Percentiles rank a stretch among this genome's conserved stretches.
Conservation (phyloP, 2,113 vertebrate species). For the Corydoras sp. region DNA sequence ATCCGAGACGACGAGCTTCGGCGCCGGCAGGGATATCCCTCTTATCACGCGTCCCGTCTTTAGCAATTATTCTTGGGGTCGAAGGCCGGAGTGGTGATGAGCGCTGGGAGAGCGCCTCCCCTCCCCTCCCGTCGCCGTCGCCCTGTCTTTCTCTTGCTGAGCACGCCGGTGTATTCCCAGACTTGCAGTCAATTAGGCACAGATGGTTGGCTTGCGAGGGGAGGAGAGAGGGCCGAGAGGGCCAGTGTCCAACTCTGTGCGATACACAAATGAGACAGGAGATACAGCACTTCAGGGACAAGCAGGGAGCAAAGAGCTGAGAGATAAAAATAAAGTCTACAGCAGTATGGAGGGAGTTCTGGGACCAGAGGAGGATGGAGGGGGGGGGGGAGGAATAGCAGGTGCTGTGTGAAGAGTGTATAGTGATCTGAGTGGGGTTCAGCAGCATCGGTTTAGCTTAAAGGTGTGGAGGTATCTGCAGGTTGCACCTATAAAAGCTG, state of each 20-base stretch:
- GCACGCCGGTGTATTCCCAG: constrained; percentile 23
- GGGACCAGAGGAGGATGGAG: neutral
- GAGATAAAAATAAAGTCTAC: neutral
- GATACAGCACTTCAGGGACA: constrained; percentile 33
- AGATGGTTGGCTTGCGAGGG: constrained; percentile 40
- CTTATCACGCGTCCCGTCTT: neutral
- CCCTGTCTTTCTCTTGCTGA: constrained; percentile 15
- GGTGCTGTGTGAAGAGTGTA: neutral
- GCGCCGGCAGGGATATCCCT: neutral
- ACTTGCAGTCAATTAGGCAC: constrained; percentile 45
- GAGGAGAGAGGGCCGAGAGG: constrained; percentile 27
- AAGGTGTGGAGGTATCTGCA: too few species aligned
- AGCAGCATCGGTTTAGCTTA: too few species aligned
- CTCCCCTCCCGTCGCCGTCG: neutral
- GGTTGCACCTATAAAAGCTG: too few species aligned
- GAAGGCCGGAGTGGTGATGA: constrained; percentile 22
- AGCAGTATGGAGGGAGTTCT: neutral
- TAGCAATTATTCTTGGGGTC: neutral
- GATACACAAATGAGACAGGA: constrained; percentile 36
- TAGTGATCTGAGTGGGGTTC: neutral
- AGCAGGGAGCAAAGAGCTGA: constrained; percentile 7
- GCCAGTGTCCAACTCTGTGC: constrained; percentile 32
- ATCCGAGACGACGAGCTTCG: constrained; percentile 8
- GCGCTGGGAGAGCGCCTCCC: constrained; percentile 1
- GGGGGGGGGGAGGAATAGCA: neutral